Percentiles rank a stretch among this genome's conserved stretches.
phyloP scores from a whole-genome alignment of 2,888 invertebrate genomes.

The Craniophora ligustri region DNA sequence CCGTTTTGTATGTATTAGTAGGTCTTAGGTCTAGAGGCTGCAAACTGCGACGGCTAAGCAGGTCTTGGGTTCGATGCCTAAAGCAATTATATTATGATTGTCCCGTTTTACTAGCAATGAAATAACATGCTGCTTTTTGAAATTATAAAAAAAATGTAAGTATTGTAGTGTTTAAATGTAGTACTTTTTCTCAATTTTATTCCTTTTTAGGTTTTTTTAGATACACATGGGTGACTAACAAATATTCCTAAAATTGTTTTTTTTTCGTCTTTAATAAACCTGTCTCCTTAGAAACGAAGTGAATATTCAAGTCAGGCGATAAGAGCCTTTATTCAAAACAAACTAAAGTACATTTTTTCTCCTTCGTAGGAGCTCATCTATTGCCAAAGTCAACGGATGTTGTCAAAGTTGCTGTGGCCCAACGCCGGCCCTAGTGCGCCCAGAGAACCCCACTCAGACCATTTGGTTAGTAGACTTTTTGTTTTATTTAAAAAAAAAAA shows the following conservation, averaged over 20 bases:
- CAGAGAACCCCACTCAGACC: constrained; percentile 87
- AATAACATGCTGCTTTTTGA: no score
- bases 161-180: no score
- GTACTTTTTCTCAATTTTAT: not conserved
- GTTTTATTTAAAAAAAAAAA: constrained; percentile 63
- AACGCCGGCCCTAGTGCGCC: constrained; percentile 86
- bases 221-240: constrained; percentile 30
- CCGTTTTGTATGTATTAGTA: no score
- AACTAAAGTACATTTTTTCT: constrained; percentile 86
- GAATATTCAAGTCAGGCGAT: constrained; percentile 65
- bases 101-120: no score
- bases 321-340: constrained; percentile 73
- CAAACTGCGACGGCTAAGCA: no score
- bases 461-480: constrained; percentile 88
- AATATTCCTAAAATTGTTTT: not conserved
- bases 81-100: no score
- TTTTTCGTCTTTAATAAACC: constrained; percentile 17
- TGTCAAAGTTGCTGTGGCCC: constrained; percentile 89
- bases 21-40: no score
- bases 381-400: constrained; percentile 89
- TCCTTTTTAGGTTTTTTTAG: constrained; percentile 5
- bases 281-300: constrained; percentile 33
- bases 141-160: no score
- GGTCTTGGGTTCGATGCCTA: no score
- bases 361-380: constrained; percentile 89